Conservation (phyloP, 2,888 invertebrate genomes). For the Coenonympha arcania region DNA sequence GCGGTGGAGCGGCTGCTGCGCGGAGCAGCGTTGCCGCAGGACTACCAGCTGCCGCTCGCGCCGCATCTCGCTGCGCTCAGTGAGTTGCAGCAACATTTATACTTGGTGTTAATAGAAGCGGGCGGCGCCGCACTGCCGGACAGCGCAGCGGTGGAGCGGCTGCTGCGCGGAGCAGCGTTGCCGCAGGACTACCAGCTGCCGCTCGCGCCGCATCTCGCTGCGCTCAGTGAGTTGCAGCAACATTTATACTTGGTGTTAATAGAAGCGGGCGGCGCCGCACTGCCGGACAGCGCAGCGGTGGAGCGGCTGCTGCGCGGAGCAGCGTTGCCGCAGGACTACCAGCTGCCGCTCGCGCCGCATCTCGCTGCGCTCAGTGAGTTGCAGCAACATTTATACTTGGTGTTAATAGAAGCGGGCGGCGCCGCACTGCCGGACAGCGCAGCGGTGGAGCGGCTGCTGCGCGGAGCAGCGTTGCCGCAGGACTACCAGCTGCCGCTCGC, state of each 20-base stretch:
- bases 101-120: constrained; percentile 50
- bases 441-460: constrained; percentile 65
- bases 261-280: constrained; percentile 55
- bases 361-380: constrained; percentile 71
- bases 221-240: constrained; percentile 63
- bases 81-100: constrained; percentile 46
- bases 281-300: constrained; percentile 68
- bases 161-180: constrained; percentile 62
- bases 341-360: constrained; percentile 66
- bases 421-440: constrained; percentile 63
- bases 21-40: constrained; percentile 62
- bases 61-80: constrained; percentile 71
- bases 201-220: constrained; percentile 66
- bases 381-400: too few species aligned
- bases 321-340: constrained; percentile 66
- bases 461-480: constrained; percentile 62
- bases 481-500: constrained; percentile 69
- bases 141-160: constrained; percentile 67
- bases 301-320: constrained; percentile 65
- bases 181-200: constrained; percentile 70
- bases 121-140: constrained; percentile 58
- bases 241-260: too few species aligned
- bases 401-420: constrained; percentile 51
- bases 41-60: constrained; percentile 67
- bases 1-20: constrained; percentile 67